These are phyloP conservation scores for Pituophis catenifer DNA, from an alignment of 2,113 vertebrate species.

Conservation along the genomic window DNA sequence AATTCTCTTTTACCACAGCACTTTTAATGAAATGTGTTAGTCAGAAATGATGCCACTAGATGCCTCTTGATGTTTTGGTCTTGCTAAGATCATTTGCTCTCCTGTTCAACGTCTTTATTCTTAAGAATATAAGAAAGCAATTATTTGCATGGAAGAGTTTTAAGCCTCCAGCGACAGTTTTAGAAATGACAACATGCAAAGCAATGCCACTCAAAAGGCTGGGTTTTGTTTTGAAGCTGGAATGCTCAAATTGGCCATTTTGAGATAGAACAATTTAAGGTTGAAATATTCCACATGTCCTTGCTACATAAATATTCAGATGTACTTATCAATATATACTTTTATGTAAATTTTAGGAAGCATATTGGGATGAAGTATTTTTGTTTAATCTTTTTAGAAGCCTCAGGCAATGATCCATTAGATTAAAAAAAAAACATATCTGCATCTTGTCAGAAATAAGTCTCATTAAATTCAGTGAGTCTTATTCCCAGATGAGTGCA, in stretches of 20 bases:
- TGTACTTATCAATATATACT: not conserved
- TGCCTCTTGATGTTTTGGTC: not conserved
- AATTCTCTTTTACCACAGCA: not conserved
- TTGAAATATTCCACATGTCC: not conserved
- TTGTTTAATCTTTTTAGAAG: not conserved
- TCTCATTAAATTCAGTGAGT: not conserved
- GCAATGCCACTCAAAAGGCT: not conserved
- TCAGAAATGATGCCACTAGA: not conserved
- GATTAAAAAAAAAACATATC: not conserved
- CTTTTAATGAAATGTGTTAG: not conserved
- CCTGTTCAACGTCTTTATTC: not conserved
- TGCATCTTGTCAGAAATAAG: not conserved
- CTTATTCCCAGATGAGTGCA: not conserved
- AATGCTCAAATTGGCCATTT: not conserved
- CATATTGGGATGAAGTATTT: not conserved
- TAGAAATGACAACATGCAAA: not conserved
- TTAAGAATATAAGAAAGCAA: not conserved
- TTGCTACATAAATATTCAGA: not conserved
- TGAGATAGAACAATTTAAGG: not conserved
- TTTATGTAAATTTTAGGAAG: not conserved
- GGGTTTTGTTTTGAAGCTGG: not conserved
- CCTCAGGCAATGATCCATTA: not conserved
- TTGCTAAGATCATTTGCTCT: not conserved
- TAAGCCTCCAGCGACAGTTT: not conserved
- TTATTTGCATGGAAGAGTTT: not conserved